Base-by-base conservation (phyloP, 2,797 vertebrate species). In the Neopelma chrysocephalum region DNA sequence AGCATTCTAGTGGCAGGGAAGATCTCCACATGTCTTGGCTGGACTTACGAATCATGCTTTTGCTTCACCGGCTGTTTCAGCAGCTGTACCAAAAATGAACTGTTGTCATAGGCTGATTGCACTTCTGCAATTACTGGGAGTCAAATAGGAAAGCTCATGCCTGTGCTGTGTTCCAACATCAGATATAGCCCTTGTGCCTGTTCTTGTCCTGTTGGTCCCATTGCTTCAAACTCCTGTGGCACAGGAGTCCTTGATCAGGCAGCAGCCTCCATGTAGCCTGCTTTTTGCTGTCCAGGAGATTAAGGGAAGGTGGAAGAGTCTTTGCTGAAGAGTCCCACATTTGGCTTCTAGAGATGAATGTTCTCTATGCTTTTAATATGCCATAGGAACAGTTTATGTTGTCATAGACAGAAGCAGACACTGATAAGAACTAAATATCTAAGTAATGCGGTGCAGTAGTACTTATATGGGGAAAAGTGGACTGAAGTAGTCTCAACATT, bases 1-100 rank as follows among this genome's bases (percentile, higher is more conserved):
- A 31, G 40, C 31, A 10, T 82, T 82, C 68, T 75, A n/a, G 9
- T 82, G 61, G 23, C 21, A n/a, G 3, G 34, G 3, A 31, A 73
- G 29, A 15, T 36, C 45, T 66, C 2, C 16, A 2, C 0, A 1
- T 12, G 1, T 25, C 40, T 50, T 69, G 38, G 22, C 31, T 71
- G 45, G 45, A 20, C 27, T 81, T 73, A 56, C 0, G 2, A 83
- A 15, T 70, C 32, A 10, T 26, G 5, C 22, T 27, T 69, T 86
- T 47, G 15, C 29, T 82, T 87, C 60, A 36, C 36, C 25, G 6
- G 1, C n/a, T 10, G 2, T 79, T 91, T 70, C 50, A 76, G 58
- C 50, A 62, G 32, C 38, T 91, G n/a, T 5, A 9, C 50, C 23
- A 64, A 22, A 21, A 69, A 32, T 23, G 82, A 65, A 42, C 23